Evolutionary conservation across 2,113 vertebrate genomes (phyloP).

Genomic region (Nothocercus julius): DNA sequence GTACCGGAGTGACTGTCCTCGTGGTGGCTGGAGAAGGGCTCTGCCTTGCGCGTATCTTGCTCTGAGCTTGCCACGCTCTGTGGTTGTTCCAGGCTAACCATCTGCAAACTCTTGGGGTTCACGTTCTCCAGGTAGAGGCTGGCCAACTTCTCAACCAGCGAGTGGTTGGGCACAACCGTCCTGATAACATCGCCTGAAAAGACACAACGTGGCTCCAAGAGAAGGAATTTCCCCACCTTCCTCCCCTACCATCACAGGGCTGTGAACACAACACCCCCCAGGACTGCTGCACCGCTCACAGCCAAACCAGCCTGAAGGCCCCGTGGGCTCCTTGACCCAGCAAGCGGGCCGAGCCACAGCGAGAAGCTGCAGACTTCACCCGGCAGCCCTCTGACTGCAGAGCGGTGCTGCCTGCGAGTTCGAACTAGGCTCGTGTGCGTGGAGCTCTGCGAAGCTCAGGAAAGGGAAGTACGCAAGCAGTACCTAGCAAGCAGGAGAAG

Average conservation of each 20-base stretch:
- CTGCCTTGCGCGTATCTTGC: slow-evolving; percentile 56
- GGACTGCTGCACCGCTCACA: background rate
- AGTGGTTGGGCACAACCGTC: slow-evolving; percentile 88
- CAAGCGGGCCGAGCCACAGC: background rate
- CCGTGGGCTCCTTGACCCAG: background rate
- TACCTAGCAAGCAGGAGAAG: slow-evolving; percentile 95
- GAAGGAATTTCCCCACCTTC: background rate
- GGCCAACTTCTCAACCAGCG: slow-evolving; percentile 87
- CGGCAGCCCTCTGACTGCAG: background rate
- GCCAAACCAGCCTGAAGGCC: background rate
- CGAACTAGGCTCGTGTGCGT: accelerated
- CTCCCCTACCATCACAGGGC: background rate
- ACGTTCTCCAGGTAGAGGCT: slow-evolving; percentile 85
- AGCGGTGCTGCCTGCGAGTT: background rate
- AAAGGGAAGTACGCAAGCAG: background rate
- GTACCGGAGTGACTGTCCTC: slow-evolving; percentile 89
- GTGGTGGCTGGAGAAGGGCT: slow-evolving; percentile 72
- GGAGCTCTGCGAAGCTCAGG: background rate
- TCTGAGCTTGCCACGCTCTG: slow-evolving; percentile 31
- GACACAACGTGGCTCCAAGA: background rate
- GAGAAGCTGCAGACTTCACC: background rate
- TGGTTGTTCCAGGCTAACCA: slow-evolving; percentile 40
- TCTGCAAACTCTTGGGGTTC: slow-evolving; percentile 75
- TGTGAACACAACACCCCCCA: background rate
- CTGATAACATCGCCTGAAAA: slow-evolving; percentile 86